phyloP scores from a whole-genome alignment of 2,797 vertebrate genomes.

The Arrhamphus sclerolepis region DNA sequence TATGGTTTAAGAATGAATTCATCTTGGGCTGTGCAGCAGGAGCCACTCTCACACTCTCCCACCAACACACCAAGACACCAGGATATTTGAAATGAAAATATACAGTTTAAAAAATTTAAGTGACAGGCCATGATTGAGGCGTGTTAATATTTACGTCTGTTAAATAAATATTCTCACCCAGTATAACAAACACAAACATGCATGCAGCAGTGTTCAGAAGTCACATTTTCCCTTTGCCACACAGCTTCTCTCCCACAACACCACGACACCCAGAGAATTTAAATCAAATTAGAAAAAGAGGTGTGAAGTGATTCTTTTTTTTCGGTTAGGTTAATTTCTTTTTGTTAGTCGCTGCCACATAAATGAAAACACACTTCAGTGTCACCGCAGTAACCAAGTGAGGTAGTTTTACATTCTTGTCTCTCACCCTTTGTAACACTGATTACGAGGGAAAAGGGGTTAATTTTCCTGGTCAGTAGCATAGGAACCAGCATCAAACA shows the following conservation, averaged over 20 bases:
- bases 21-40: too few relatives aligned
- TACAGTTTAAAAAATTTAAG: too few relatives aligned
- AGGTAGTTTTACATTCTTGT: slow-evolving; percentile 46
- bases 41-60: too few relatives aligned
- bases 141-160: slow-evolving; percentile 25
- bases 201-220: slow-evolving; percentile 51
- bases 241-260: slow-evolving; percentile 58
- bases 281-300: slow-evolving; percentile 3
- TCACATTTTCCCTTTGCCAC: slow-evolving; percentile 70
- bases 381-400: slow-evolving; percentile 56
- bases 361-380: slow-evolving; percentile 47
- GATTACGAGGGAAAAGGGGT: slow-evolving; percentile 56
- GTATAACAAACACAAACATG: slow-evolving; percentile 43
- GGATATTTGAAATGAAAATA: too few relatives aligned
- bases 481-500: slow-evolving; percentile 69
- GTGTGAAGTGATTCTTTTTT: slow-evolving; percentile 5
- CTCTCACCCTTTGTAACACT: slow-evolving; percentile 76
- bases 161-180: slow-evolving; percentile 58
- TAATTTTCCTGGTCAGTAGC: slow-evolving; percentile 73
- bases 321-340: neutral
- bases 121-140: slow-evolving; percentile 3
- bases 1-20: too few relatives aligned
- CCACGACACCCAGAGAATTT: slow-evolving; percentile 45
- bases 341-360: slow-evolving; percentile 26
- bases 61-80: too few relatives aligned